Conservation (phyloP, 2,888 invertebrate species). For the Apeira syringaria region DNA sequence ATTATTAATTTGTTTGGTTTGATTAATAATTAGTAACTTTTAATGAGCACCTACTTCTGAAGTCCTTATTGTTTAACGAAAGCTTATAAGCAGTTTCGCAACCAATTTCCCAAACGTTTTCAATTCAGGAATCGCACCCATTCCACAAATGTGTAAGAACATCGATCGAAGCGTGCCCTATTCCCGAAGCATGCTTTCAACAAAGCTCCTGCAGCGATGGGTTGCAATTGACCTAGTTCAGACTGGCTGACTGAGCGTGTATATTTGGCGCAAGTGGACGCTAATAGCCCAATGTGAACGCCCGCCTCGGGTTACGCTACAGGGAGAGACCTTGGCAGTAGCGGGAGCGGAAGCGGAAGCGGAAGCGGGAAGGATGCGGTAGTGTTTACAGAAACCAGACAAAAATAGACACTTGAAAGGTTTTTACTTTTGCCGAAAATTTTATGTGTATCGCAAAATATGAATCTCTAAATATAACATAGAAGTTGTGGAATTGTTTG, state of each 20-base stretch:
- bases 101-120: too few species aligned
- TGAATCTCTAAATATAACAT: too few species aligned
- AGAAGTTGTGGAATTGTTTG: too few species aligned
- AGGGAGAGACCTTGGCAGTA: constrained; percentile 8
- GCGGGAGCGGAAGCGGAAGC: constrained; percentile 11
- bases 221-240: constrained; percentile 29
- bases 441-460: too few species aligned
- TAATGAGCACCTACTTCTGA: too few species aligned
- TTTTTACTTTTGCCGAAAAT: neutral
- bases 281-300: constrained; percentile 24
- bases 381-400: neutral
- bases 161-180: constrained; percentile 9
- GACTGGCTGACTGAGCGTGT: constrained; percentile 3
- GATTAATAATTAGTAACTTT: too few species aligned
- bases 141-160: constrained; percentile 7
- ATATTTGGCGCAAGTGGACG: constrained; percentile 22
- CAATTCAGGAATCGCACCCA: neutral
- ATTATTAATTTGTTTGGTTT: too few species aligned
- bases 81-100: too few species aligned
- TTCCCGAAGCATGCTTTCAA: constrained; percentile 4
- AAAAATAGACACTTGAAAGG: neutral
- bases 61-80: too few species aligned
- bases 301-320: constrained; percentile 14
- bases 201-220: constrained; percentile 13
- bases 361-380: neutral